These are phyloP conservation scores for Synergus japonicus DNA, from an alignment of 2,888 invertebrate genomes.

Conservation along the genomic window DNA sequence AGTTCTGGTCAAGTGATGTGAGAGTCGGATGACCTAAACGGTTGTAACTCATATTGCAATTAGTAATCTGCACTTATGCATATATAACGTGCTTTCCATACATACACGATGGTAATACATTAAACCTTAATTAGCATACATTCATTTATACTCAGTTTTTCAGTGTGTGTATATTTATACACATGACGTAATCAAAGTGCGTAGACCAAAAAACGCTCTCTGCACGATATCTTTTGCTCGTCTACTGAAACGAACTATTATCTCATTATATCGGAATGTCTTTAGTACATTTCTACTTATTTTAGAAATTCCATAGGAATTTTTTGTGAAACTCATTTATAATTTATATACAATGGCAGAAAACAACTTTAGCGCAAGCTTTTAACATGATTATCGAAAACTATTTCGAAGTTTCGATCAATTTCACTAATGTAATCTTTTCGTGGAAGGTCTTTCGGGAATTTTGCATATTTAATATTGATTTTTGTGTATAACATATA, in stretches of 20 bases:
- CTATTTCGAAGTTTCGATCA: constrained; percentile 5
- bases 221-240: constrained; percentile 6
- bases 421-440: constrained; percentile 27
- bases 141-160: constrained; percentile 2
- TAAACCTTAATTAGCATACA: constrained; percentile 21
- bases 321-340: not conserved
- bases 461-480: constrained; percentile 24
- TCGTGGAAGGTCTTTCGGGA: constrained; percentile 2
- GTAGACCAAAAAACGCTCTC: constrained; percentile 15
- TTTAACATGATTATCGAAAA: constrained; percentile 9
- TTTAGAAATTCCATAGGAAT: not conserved
- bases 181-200: constrained; percentile 28
- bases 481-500: constrained; percentile 20
- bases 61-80: constrained; percentile 14
- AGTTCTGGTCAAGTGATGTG: constrained; percentile 17
- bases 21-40: constrained; percentile 16
- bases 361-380: not conserved
- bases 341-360: not conserved
- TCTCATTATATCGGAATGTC: not conserved
- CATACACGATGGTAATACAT: not conserved
- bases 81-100: not conserved
- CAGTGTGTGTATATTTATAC: not conserved
- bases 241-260: not conserved
- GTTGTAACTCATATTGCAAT: not conserved
- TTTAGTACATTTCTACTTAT: not conserved